A percentile compares a stretch with the other conserved stretches of the same genome.
These are phyloP conservation scores for Leucoma salicis DNA, from an alignment of 2,888 invertebrate genomes.

Conservation along the genomic window DNA sequence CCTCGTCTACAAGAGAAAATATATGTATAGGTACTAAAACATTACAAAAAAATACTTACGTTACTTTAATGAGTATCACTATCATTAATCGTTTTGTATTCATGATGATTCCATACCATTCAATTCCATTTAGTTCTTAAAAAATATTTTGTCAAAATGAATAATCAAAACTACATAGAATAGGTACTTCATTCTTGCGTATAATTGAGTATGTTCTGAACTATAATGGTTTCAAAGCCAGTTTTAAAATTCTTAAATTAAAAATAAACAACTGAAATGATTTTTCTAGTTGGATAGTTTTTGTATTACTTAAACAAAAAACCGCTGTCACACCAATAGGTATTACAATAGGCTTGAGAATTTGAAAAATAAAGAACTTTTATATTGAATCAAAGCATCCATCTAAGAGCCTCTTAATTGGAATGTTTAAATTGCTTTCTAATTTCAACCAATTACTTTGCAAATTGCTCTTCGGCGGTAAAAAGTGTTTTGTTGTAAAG, in stretches of 20 bases:
- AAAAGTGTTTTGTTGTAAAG: constrained; percentile 52
- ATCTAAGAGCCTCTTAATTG: constrained; percentile 44
- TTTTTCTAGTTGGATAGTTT: no score
- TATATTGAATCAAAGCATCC: constrained; percentile 36
- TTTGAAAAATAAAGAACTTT: no score
- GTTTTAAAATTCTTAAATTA: no score
- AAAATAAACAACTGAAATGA: no score
- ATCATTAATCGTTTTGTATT: constrained; percentile 63
- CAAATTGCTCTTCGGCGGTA: constrained; percentile 50
- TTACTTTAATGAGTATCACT: constrained; percentile 36
- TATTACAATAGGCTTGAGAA: no score
- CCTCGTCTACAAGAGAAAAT: neutral
- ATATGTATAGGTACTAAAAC: neutral
- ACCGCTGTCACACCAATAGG: no score
- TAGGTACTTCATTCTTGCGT: no score
- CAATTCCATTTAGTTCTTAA: constrained; percentile 65
- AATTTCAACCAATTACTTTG: constrained; percentile 53
- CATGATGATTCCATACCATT: constrained; percentile 55
- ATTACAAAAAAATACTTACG: constrained; percentile 19
- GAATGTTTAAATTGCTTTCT: constrained; percentile 48
- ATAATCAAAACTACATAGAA: no score
- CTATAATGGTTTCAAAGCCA: no score
- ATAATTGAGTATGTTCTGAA: no score
- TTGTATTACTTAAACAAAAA: no score
- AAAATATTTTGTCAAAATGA: constrained; percentile 52